phyloP scores from a whole-genome alignment of 64 coral and sea anemone genomes.

The Trachythela sp. region DNA sequence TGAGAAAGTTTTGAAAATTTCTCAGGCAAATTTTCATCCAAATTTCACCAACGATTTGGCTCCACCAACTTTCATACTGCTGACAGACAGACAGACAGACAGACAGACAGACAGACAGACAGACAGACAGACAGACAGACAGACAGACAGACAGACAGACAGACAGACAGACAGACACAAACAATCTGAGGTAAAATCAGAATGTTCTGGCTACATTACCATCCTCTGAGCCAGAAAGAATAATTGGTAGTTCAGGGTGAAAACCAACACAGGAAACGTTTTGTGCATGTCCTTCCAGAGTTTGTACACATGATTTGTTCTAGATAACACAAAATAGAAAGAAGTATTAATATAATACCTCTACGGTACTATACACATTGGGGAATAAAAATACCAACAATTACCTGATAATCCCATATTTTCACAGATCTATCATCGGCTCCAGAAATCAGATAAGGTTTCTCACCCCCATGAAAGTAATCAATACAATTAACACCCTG shows the following conservation, averaged over 20 bases:
- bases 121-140: no score
- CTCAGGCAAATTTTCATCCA: no score
- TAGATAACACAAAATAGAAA: slow-evolving; percentile 2
- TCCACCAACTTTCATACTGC: no score
- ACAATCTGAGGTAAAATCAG: no score
- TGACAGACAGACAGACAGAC: no score
- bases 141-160: no score
- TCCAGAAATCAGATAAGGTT: slow-evolving; percentile 96
- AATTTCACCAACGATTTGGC: no score
- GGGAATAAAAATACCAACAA: neutral
- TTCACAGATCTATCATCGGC: slow-evolving; percentile 95
- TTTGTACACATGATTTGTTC: slow-evolving; percentile 99
- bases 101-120: no score
- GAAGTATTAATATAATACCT: neutral
- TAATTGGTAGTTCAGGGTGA: slow-evolving; percentile 95
- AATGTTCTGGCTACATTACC: no score
- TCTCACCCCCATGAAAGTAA: slow-evolving; percentile 97
- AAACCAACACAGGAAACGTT: slow-evolving; percentile 99
- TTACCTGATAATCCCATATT: slow-evolving; percentile 96
- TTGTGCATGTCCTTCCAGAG: slow-evolving; percentile 95
- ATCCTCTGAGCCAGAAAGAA: slow-evolving; percentile 97
- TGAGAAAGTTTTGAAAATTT: no score
- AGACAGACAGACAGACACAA: no score
- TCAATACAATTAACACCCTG: slow-evolving; percentile 98
- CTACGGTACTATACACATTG: neutral